These are phyloP conservation scores for Siniperca undulata DNA, from an alignment of 2,797 vertebrate genomes.

Conservation along the genomic window DNA sequence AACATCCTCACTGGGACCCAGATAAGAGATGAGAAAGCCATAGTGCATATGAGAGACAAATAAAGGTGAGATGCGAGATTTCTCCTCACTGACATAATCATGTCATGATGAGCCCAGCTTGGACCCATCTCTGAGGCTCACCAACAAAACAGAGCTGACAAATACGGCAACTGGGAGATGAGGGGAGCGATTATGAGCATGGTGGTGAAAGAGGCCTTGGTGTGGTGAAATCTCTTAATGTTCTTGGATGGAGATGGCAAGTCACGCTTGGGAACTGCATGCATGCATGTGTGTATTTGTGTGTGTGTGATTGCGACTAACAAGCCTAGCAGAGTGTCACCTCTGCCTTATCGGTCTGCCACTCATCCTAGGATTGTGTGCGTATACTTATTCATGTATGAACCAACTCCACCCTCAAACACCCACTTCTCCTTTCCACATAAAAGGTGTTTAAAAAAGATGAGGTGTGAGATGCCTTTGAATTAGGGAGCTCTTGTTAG, in stretches of 20 bases:
- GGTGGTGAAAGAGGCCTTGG: slow-evolving; percentile 49
- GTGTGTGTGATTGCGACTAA: slow-evolving; percentile 45
- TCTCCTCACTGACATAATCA: slow-evolving; percentile 67
- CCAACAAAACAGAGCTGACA: slow-evolving; percentile 74
- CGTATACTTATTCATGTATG: slow-evolving; percentile 24
- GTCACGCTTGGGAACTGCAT: slow-evolving; percentile 59
- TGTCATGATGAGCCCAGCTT: slow-evolving; percentile 65
- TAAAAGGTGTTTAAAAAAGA: slow-evolving; percentile 47
- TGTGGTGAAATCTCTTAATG: slow-evolving; percentile 76
- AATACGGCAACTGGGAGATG: slow-evolving; percentile 63
- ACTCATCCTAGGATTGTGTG: slow-evolving; percentile 58
- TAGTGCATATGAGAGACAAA: slow-evolving; percentile 63
- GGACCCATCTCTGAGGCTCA: slow-evolving; percentile 60
- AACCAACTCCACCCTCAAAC: slow-evolving; percentile 15
- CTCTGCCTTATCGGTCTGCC: slow-evolving; percentile 66
- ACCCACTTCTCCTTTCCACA: slow-evolving; percentile 9
- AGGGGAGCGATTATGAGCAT: slow-evolving; percentile 65
- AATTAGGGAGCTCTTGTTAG: slow-evolving; percentile 33
- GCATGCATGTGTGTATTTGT: slow-evolving; percentile 41
- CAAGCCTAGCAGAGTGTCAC: slow-evolving; percentile 60
- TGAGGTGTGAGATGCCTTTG: slow-evolving; percentile 27
- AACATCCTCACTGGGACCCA: slow-evolving; percentile 45
- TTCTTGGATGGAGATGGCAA: slow-evolving; percentile 71
- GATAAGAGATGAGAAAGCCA: slow-evolving; percentile 62
- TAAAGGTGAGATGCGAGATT: slow-evolving; percentile 75